Evolutionary conservation across 1,140 invertebrate species (phyloP).

Genomic region (Uloborus diversus): DNA sequence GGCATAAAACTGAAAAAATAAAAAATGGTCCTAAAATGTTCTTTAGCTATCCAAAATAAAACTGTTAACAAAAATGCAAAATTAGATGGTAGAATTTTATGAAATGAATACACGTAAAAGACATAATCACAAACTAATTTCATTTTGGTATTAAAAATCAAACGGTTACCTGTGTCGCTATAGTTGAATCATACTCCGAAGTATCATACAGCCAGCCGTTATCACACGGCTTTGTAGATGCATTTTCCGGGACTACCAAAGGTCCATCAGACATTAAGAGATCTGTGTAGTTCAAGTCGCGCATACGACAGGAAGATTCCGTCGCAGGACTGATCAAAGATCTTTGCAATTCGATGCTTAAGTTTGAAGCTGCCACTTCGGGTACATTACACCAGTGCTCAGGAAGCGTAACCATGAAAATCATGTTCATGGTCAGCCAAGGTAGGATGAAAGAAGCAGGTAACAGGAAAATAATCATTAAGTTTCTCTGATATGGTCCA

Average conservation of each 20-base stretch:
- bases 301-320: constrained; percentile 55
- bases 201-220: constrained; percentile 32
- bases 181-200: constrained; percentile 4
- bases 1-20: too few species aligned
- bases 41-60: too few species aligned
- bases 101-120: too few species aligned
- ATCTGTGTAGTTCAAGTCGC: constrained; percentile 58
- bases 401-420: constrained; percentile 68
- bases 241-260: not conserved
- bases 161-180: constrained; percentile 14
- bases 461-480: constrained; percentile 42
- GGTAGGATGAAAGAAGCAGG: constrained; percentile 14
- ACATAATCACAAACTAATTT: too few species aligned
- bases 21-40: too few species aligned
- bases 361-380: constrained; percentile 65
- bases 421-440: constrained; percentile 62
- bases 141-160: too few species aligned
- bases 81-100: too few species aligned
- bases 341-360: constrained; percentile 63
- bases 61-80: too few species aligned
- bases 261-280: not conserved
- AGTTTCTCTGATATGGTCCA: constrained; percentile 69
- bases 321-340: constrained; percentile 20
- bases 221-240: not conserved
- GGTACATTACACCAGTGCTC: constrained; percentile 71